Base-by-base conservation (phyloP, 2,888 invertebrate genomes). In the Hyles lineata region DNA sequence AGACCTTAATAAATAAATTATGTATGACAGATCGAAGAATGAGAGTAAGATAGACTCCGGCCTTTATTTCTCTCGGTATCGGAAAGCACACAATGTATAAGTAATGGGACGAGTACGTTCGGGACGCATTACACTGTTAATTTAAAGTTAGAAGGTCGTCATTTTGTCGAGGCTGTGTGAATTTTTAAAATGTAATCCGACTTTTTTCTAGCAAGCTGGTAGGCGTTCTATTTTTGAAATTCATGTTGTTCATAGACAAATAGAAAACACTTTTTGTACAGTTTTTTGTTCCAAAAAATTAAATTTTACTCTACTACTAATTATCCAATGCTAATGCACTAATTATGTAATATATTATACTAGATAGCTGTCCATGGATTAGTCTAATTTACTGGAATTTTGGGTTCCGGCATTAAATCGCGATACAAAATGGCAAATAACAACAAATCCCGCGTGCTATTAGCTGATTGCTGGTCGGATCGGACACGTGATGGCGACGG, bases 1-100 rank as follows among this genome's bases (percentile, higher is more conserved):
- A 78, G 83, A 84, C 85, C 85, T 84, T 83, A 82, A 79, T 81
- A 83, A 85, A 90, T 90, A 89, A 89, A 91, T 90, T 89, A 91
- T 91, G 89, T 88, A 92, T 89, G 87, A 85, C 82, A 79, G 71
- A 60, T 71, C 74, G 74, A 69, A 70, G 71, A 70, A 74, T 74
- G 69, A 61, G 50, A 55, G 63, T 63, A 63, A 59, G 63, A 72
- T 72, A 63, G 72, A 67, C n/a, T 23, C 58, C 11, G 43, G 19
- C 55, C 35, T 72, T 72, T 72, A 72, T 58, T 67, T 17, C 50
- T 23, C 21, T 67, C 43, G 50, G 6, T 50, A 50, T 67, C 43
- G 50, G 6, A 23, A 43, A 43, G 23, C 67, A 50, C 11, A 55
- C 55, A n/a, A 63, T 21, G 35, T 63, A 35, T 62, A 35, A 62